Conservation (phyloP, 2,888 invertebrate genomes). For the Phasia obesa region DNA sequence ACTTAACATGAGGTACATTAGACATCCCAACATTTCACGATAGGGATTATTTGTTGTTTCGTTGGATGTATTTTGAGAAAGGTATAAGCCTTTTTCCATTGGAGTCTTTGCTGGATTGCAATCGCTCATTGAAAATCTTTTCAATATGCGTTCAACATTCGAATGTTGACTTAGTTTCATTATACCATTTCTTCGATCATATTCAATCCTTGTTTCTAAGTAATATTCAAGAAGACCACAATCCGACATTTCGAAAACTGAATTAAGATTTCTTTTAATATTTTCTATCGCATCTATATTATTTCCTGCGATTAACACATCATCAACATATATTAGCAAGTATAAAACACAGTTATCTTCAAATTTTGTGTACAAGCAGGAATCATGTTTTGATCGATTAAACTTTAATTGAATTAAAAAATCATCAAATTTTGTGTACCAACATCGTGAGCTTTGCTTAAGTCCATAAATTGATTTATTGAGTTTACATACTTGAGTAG, state of each 20-base stretch:
- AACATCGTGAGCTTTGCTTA: too few species aligned
- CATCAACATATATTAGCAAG: background rate
- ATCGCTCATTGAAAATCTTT: background rate
- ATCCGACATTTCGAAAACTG: too few species aligned
- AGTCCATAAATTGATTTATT: too few species aligned
- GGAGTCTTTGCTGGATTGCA: slow-evolving; percentile 11
- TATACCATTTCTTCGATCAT: background rate
- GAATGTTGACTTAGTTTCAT: background rate
- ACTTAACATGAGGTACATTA: slow-evolving; percentile 13
- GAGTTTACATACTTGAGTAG: background rate
- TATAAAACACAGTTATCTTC: background rate
- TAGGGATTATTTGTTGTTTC: slow-evolving; percentile 8
- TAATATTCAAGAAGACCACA: too few species aligned
- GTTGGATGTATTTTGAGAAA: background rate
- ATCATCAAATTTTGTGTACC: too few species aligned
- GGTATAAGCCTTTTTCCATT: slow-evolving; percentile 29
- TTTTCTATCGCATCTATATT: slow-evolving; percentile 11
- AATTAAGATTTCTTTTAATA: background rate
- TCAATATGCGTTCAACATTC: background rate
- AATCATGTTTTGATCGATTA: background rate
- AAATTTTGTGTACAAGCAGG: background rate
- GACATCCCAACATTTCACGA: slow-evolving; percentile 15
- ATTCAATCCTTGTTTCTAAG: background rate
- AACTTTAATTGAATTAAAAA: background rate
- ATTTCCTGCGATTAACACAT: background rate